Evolutionary conservation across 2,888 invertebrate species (phyloP), one percentile per base, ranked within the genome.

Genomic region (Leptothorax acervorum): DNA sequence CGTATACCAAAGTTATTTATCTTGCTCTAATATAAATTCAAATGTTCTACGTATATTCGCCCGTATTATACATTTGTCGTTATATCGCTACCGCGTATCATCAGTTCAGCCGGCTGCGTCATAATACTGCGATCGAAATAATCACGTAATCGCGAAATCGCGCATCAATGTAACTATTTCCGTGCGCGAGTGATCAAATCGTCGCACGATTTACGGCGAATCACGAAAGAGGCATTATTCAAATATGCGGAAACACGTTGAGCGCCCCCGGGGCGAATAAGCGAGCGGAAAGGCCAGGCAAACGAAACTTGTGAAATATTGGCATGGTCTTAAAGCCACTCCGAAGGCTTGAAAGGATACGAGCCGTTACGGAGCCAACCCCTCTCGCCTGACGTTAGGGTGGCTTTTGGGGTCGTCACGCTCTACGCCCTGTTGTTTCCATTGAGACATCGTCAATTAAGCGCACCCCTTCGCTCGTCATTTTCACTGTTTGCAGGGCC

Each of bases 401-500:
- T 86, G 65, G 88, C 83, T 88, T 86, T 88, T 83, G 81, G 88
- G 88, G 88, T 88, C 45, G 79, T 39, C 39, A 66, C 66, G 75
- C 48, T 86, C 79, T n/a, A 28, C 23, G 18, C 73, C 60, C 60
- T 71, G 79, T 81, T 81, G 71, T 73, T 79, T 79, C 86, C 82
- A 85, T 88, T 86, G 86, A 83, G 83, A 88, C 86, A 86, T 88
- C 86, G 88, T 88, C 88, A 86, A 88, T 88, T 88, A 88, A 88
- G 82, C 83, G 60, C 88, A 76, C 84, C 88, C 88, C 84, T 86
- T 82, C 65, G 84, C 85, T 88, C 88, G 86, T 86, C 86, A 88
- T 88, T 88, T 83, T 86, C 88, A 83, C 86, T 88, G 86, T 88
- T 88, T 86, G 88, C 82, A 82, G 70, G 66, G 60, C 78, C 57